Evolutionary conservation across 2,888 invertebrate species (phyloP).

Genomic region (Pyrgus malvae): DNA sequence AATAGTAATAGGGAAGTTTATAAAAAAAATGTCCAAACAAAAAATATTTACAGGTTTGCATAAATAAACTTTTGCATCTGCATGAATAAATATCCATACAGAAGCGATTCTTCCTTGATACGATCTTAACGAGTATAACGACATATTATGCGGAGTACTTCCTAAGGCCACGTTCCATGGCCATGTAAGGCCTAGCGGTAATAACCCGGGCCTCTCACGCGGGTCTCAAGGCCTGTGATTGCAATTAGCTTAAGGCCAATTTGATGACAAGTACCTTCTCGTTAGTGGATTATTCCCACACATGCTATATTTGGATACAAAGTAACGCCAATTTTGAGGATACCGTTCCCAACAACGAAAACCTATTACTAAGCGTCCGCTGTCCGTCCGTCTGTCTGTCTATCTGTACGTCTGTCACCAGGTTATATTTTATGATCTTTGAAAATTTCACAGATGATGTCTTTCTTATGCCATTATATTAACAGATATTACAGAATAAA

Average conservation of each 20-base stretch:
- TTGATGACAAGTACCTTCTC: constrained; percentile 1
- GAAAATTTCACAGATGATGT: no score
- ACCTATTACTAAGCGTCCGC: no score
- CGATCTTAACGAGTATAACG: constrained; percentile 30
- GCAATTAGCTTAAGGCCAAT: constrained; percentile 1
- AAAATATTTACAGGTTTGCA: no score
- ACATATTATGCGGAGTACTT: constrained; percentile 15
- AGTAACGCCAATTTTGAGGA: no score
- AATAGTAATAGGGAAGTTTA: no score
- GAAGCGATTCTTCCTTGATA: constrained; percentile 26
- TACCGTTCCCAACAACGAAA: no score
- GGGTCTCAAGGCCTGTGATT: constrained; percentile 27
- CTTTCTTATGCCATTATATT: no score
- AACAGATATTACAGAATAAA: no score
- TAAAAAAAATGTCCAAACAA: no score
- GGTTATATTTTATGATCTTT: no score
- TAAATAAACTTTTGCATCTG: neutral
- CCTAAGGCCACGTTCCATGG: constrained; percentile 29
- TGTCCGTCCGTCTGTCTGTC: no score
- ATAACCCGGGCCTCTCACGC: constrained; percentile 36
- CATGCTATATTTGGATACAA: neutral
- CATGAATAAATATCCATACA: neutral
- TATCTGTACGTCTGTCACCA: no score
- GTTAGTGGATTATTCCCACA: neutral
- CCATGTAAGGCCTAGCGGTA: constrained; percentile 32